These are phyloP conservation scores for Amphibalanus amphitrite DNA, from an alignment of 1,140 invertebrate species.

Conservation along the genomic window DNA sequence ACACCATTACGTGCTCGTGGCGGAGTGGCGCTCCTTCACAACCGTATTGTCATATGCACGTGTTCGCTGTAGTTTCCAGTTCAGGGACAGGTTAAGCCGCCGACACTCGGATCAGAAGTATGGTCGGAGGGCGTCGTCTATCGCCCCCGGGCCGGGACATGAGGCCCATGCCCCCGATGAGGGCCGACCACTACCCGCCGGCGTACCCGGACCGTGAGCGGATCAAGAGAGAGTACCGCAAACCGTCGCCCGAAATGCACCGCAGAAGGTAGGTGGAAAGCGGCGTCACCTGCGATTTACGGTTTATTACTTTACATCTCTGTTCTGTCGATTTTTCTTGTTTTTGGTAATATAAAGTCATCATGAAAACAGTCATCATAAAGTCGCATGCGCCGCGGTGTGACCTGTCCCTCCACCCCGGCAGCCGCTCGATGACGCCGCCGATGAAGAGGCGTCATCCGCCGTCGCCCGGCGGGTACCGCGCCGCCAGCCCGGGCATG, in stretches of 20 bases:
- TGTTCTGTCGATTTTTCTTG: too few relatives aligned
- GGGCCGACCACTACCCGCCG: not conserved
- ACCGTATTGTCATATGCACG: not conserved
- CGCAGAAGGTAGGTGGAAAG: not conserved
- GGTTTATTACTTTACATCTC: too few relatives aligned
- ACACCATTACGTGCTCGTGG: too few relatives aligned
- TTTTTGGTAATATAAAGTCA: too few relatives aligned
- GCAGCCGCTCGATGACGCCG: not conserved
- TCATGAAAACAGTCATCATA: too few relatives aligned
- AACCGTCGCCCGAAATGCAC: not conserved
- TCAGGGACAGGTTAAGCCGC: not conserved
- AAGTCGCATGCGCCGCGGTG: not conserved
- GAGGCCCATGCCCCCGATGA: not conserved
- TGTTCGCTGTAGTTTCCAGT: not conserved
- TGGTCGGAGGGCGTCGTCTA: not conserved
- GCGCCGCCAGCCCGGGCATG: not conserved
- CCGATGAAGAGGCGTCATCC: not conserved
- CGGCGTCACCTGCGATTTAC: too few relatives aligned
- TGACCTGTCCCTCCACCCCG: not conserved
- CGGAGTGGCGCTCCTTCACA: too few relatives aligned
- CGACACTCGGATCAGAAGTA: not conserved
- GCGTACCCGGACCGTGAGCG: not conserved
- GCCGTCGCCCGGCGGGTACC: not conserved
- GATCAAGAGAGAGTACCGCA: not conserved
- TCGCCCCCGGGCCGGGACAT: not conserved